These are phyloP conservation scores for Quadriops clusia DNA, from an alignment of 2,888 invertebrate species.

Conservation along the genomic window DNA sequence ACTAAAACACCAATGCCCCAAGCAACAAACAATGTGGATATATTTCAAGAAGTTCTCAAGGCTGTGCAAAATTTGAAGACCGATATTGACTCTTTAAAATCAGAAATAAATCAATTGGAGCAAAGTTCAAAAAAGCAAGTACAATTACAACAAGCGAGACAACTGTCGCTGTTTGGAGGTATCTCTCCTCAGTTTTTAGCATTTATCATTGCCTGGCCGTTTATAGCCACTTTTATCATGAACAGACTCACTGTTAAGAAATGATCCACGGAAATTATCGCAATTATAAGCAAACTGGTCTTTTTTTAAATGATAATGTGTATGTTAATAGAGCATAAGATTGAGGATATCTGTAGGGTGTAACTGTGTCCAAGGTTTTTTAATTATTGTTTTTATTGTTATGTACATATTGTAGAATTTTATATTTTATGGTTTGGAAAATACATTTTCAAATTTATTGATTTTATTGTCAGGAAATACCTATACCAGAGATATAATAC, in stretches of 20 bases:
- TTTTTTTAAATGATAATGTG: slow-evolving; percentile 2
- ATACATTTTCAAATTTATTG: slow-evolving; percentile 12
- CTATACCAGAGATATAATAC: no score
- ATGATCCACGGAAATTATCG: slow-evolving; percentile 6
- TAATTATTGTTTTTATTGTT: slow-evolving; percentile 19
- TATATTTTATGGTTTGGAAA: slow-evolving; percentile 27
- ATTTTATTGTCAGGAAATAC: no score
- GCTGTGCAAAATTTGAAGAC: slow-evolving; percentile 39
- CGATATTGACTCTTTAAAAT: slow-evolving; percentile 39
- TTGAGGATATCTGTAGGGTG: slow-evolving; percentile 7
- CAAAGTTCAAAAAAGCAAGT: slow-evolving; percentile 8
- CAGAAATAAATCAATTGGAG: slow-evolving; percentile 37
- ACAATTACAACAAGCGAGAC: slow-evolving; percentile 13
- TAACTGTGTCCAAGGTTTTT: slow-evolving; percentile 6
- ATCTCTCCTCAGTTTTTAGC: slow-evolving; percentile 39
- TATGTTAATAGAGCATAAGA: slow-evolving; percentile 1
- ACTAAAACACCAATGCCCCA: slow-evolving; percentile 17
- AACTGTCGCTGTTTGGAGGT: slow-evolving; percentile 19
- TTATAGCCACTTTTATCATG: slow-evolving; percentile 40
- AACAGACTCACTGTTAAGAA: slow-evolving; percentile 24
- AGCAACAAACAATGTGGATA: slow-evolving; percentile 29
- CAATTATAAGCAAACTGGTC: background rate
- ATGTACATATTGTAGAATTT: slow-evolving; percentile 23
- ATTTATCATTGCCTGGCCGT: slow-evolving; percentile 55
- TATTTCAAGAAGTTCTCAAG: slow-evolving; percentile 38